Evolutionary conservation across 2,113 vertebrate genomes (phyloP).

Genomic region (Sylvietta virens): DNA sequence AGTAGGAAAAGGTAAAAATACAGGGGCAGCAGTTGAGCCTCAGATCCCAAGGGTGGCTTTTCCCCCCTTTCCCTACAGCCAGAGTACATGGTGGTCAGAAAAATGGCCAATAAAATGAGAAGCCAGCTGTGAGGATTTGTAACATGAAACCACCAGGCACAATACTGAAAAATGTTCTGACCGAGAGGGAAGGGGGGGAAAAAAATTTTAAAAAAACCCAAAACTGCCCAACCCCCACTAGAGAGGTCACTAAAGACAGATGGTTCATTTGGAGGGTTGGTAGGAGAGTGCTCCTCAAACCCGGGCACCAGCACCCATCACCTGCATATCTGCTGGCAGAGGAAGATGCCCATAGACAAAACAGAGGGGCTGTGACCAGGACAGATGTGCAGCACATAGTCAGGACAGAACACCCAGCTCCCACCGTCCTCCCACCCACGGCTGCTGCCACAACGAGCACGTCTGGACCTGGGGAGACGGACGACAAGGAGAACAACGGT

Average conservation of each 20-base stretch:
- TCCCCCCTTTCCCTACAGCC: neutral
- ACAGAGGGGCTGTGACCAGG: neutral
- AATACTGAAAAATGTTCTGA: neutral
- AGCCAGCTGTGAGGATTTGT: neutral
- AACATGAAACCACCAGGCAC: neutral
- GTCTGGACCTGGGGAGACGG: neutral
- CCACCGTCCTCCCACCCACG: neutral
- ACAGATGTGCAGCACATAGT: neutral
- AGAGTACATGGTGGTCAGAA: neutral
- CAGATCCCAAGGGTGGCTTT: rapidly evolving
- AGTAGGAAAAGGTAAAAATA: neutral
- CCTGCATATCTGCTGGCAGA: neutral
- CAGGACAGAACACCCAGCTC: neutral
- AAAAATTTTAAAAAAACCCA: neutral
- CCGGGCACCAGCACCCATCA: neutral
- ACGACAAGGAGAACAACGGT: neutral
- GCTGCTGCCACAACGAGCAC: rapidly evolving
- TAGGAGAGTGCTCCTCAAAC: neutral
- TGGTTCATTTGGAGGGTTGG: neutral
- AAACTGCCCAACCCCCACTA: rapidly evolving
- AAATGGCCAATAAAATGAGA: neutral
- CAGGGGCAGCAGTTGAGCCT: neutral
- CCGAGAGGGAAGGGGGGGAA: neutral
- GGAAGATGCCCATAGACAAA: neutral
- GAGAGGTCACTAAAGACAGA: conserved; percentile 1